Evolutionary conservation across 2,888 invertebrate genomes (phyloP).

Genomic region (Rhyacophila evoluta): DNA sequence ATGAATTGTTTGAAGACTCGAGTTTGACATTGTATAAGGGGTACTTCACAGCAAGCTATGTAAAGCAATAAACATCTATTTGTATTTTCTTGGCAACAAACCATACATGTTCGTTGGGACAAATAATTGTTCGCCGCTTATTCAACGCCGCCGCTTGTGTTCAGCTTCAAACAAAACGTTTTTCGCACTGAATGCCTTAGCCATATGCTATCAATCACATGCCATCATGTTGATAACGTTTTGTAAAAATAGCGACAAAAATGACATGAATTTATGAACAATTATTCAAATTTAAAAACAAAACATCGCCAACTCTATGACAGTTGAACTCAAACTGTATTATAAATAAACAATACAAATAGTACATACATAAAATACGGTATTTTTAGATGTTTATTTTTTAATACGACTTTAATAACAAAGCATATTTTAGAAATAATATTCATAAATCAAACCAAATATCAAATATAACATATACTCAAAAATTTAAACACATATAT

Average conservation of each 20-base stretch:
- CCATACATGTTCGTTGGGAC: background rate
- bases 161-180: slow-evolving; percentile 11
- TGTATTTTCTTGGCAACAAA: slow-evolving; percentile 36
- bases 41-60: background rate
- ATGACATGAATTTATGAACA: too few relatives aligned
- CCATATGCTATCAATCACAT: background rate
- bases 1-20: background rate
- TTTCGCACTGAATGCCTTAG: background rate
- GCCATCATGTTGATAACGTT: background rate
- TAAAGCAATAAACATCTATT: slow-evolving; percentile 40
- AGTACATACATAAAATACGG: too few relatives aligned
- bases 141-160: background rate
- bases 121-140: slow-evolving; percentile 25
- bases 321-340: too few relatives aligned
- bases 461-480: too few relatives aligned
- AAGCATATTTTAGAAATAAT: too few relatives aligned
- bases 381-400: too few relatives aligned
- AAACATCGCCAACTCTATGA: too few relatives aligned
- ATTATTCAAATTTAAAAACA: too few relatives aligned
- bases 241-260: background rate
- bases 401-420: too few relatives aligned
- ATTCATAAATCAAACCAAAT: too few relatives aligned
- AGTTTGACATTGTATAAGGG: background rate
- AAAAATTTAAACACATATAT: too few relatives aligned
- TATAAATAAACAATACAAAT: too few relatives aligned